Percentiles rank a stretch among this genome's conserved stretches.
Evolutionary conservation across 2,113 vertebrate species (phyloP).

Genomic region (Sinocyclocheilus rhinocerous): DNA sequence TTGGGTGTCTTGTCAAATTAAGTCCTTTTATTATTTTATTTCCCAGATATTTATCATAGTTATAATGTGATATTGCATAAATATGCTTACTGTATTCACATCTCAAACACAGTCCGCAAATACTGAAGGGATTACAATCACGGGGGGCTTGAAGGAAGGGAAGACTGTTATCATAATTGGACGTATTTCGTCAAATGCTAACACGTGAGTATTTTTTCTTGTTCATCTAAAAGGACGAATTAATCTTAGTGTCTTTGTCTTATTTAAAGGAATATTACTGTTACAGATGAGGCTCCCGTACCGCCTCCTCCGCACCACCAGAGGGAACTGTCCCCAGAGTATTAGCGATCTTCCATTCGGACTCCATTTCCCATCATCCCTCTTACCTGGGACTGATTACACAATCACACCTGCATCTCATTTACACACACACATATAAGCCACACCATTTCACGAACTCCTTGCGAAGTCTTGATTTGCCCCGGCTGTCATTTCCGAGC

Average conservation of each 20-base stretch:
- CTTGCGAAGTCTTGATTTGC: too few species aligned
- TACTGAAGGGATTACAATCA: conserved; percentile 37
- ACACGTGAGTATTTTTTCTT: conserved; percentile 55
- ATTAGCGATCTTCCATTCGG: too few species aligned
- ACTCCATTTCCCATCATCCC: too few species aligned
- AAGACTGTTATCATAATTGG: conserved; percentile 63
- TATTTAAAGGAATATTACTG: conserved; percentile 7
- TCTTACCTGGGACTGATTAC: too few species aligned
- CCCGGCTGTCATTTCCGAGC: too few species aligned
- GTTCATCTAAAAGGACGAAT: neutral
- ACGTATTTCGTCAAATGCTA: neutral
- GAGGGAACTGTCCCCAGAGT: too few species aligned
- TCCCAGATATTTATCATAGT: neutral
- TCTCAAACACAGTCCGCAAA: conserved; percentile 60
- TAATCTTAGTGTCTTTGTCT: neutral
- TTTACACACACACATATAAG: too few species aligned
- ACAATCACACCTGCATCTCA: too few species aligned
- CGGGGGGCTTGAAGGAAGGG: conserved; percentile 63
- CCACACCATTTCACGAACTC: too few species aligned
- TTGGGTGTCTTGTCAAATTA: neutral
- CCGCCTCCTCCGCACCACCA: too few species aligned
- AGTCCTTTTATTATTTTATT: neutral
- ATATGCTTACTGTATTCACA: neutral
- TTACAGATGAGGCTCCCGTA: too few species aligned
- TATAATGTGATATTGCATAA: neutral